Evolutionary conservation across 2,797 vertebrate genomes (phyloP), one percentile per base, ranked within the genome.

Genomic region (Tinamus major): DNA sequence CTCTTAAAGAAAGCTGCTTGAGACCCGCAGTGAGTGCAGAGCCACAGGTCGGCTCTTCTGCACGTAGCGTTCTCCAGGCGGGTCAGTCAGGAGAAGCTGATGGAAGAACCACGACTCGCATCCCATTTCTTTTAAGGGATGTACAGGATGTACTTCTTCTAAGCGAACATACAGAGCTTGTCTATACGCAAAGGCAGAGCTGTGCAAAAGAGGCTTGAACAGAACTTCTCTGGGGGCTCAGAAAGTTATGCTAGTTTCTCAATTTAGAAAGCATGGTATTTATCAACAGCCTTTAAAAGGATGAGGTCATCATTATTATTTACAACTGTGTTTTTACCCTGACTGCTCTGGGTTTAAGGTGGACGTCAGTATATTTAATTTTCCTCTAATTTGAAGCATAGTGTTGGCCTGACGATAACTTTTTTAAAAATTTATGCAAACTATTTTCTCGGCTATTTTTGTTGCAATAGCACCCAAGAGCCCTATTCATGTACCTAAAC

Each of bases 11-110:
- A 79, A 77, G 58, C 37, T 48, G 85, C 84, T 79, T 44, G 61
- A 91, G 82, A 91, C 87, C 89, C 84, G 59, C 48, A 39, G 44
- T 51, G 81, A 90, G 71, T 90, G 65, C 94, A 61, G 89, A 94
- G 79, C 85, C 86, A 39, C 85, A 49, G 12, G 69, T 94, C 78
- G 71, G 59, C 87, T 89, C 64, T 93, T 85, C 41, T 71, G 44
- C 78, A 18, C 12, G 4, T 1, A 33, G n/a, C 3, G 0, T 74
- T 80, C 87, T 89, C 11, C 76, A 39, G 13, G 64, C 49, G 44
- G 49, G 58, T 82, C 75, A 82, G 10, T 6, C 3, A 0, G 0
- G 78, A 61, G 69, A 14, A 90, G 33, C 76, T n/a, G 35, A 67
- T 61, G 48, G 48, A 49, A 26, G 48, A 23, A 55, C 55, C 63